These are phyloP conservation scores for Spea bombifrons DNA, from an alignment of 2,113 vertebrate species.

Conservation along the genomic window DNA sequence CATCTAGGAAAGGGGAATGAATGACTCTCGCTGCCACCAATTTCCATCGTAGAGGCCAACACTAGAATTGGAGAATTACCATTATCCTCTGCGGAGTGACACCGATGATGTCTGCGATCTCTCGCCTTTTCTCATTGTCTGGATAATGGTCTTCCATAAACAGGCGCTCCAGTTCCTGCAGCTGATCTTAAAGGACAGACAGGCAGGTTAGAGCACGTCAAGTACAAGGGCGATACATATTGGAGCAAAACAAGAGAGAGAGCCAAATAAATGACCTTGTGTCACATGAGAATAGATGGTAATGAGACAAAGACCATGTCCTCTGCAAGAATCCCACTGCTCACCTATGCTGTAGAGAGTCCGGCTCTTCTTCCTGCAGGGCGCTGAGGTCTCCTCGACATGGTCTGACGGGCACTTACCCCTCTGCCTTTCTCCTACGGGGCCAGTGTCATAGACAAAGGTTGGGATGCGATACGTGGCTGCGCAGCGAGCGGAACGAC, in stretches of 20 bases:
- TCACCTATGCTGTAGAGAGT: slow-evolving; percentile 85
- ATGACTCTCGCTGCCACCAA: too few relatives aligned
- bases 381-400: slow-evolving; percentile 46
- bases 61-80: slow-evolving; percentile 62
- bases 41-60: too few relatives aligned
- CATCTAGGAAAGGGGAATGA: too few relatives aligned
- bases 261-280: neutral
- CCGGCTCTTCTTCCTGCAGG: slow-evolving; percentile 80
- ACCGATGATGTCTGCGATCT: slow-evolving; percentile 80
- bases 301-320: too few relatives aligned
- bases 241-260: neutral
- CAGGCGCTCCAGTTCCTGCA: slow-evolving; percentile 79
- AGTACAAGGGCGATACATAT: neutral
- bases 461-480: slow-evolving; percentile 25
- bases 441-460: slow-evolving; percentile 36
- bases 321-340: neutral
- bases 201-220: neutral
- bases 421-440: slow-evolving; percentile 51
- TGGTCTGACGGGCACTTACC: slow-evolving; percentile 48
- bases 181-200: slow-evolving; percentile 73
- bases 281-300: neutral
- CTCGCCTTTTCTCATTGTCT: slow-evolving; percentile 80
- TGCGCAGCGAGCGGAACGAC: slow-evolving; percentile 61
- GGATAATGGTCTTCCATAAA: slow-evolving; percentile 94
- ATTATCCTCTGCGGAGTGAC: slow-evolving; percentile 90